These are phyloP conservation scores for pig (Sus scrofa) DNA, from an alignment of 2,113 vertebrate species.

Conservation along the genomic window DNA sequence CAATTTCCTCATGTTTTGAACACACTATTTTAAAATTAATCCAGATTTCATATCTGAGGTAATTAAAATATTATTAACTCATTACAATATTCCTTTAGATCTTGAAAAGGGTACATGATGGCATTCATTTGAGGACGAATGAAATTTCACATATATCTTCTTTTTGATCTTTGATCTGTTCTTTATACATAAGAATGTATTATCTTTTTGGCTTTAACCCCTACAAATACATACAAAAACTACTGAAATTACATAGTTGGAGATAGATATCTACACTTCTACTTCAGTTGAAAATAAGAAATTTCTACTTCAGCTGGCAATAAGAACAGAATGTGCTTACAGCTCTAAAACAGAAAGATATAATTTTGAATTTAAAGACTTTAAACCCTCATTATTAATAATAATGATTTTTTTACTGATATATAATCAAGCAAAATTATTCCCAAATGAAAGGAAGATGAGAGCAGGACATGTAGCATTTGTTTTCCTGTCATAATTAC, in stretches of 20 bases:
- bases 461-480: background rate
- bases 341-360: background rate
- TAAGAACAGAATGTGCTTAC: background rate
- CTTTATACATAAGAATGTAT: background rate
- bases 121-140: conserved; percentile 4
- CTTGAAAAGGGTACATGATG: conserved; percentile 17
- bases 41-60: conserved; percentile 18
- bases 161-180: conserved; percentile 41
- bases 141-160: conserved; percentile 6
- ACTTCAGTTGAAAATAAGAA: background rate
- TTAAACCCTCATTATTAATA: conserved; percentile 28
- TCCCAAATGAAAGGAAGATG: background rate
- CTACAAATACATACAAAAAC: conserved; percentile 12
- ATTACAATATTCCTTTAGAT: conserved; percentile 30
- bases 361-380: conserved; percentile 25
- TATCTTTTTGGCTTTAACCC: conserved; percentile 45
- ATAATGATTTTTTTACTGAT: background rate
- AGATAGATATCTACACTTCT: background rate
- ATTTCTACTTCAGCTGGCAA: too few relatives aligned
- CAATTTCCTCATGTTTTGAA: conserved; percentile 5
- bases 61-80: conserved; percentile 45
- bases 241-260: background rate
- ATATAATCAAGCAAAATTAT: conserved; percentile 18
- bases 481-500: conserved; percentile 46
- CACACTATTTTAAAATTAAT: background rate